phyloP scores from a whole-genome alignment of 2,797 vertebrate genomes.

The Pygocentrus nattereri region DNA sequence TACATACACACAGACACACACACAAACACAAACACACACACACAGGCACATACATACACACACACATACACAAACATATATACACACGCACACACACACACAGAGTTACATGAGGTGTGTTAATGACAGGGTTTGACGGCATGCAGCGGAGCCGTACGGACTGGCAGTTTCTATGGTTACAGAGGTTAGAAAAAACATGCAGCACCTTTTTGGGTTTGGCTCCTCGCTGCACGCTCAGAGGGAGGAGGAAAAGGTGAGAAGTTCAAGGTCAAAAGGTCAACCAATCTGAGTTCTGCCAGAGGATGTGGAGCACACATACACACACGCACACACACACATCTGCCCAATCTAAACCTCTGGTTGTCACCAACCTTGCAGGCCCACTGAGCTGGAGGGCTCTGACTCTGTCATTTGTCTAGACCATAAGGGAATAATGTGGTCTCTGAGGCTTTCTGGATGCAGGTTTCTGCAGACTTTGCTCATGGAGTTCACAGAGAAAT shows the following conservation, averaged over 20 bases:
- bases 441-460: too few species aligned
- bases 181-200: constrained; percentile 83
- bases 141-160: constrained; percentile 74
- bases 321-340: background rate
- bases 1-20: background rate
- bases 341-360: too few species aligned
- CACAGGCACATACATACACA: too few species aligned
- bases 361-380: too few species aligned
- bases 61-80: constrained; percentile 39
- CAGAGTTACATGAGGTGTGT: constrained; percentile 36
- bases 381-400: too few species aligned
- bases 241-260: constrained; percentile 65
- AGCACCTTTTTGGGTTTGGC: constrained; percentile 95
- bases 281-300: constrained; percentile 60
- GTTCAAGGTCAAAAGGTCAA: constrained; percentile 81
- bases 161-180: constrained; percentile 63
- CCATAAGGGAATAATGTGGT: too few species aligned
- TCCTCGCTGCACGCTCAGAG: constrained; percentile 90
- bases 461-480: too few species aligned
- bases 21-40: background rate
- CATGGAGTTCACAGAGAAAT: too few species aligned
- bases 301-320: constrained; percentile 47
- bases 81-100: constrained; percentile 46
- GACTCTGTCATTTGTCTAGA: too few species aligned
- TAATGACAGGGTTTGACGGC: constrained; percentile 61